These are phyloP conservation scores for Drosophila kurseongensis DNA, from an alignment of 1,140 invertebrate species.

Conservation along the genomic window DNA sequence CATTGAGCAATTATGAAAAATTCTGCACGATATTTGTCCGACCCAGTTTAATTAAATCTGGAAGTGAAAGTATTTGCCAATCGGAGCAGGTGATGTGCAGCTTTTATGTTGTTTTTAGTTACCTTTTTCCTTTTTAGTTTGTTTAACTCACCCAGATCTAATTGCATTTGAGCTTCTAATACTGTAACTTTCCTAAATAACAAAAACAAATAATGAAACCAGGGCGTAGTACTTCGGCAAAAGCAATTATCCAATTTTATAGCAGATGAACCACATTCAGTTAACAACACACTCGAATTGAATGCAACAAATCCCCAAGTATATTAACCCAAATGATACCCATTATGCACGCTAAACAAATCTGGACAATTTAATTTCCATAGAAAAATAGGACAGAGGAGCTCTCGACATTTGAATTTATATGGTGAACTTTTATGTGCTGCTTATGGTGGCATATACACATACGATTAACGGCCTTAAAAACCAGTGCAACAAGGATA, in stretches of 20 bases:
- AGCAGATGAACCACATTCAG: too few relatives aligned
- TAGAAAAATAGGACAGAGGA: constrained; percentile 11
- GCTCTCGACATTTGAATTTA: constrained; percentile 72
- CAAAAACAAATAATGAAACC: too few relatives aligned
- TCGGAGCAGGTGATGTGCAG: constrained; percentile 8
- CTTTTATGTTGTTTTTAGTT: neutral
- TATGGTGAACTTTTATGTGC: constrained; percentile 68
- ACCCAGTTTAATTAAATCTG: constrained; percentile 53
- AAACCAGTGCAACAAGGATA: constrained; percentile 62
- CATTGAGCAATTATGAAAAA: constrained; percentile 62
- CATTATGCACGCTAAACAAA: constrained; percentile 48
- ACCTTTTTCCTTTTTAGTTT: neutral
- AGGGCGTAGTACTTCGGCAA: too few relatives aligned
- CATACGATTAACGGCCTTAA: constrained; percentile 77
- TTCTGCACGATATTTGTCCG: constrained; percentile 37
- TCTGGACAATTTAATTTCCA: constrained; percentile 39
- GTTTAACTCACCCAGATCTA: neutral
- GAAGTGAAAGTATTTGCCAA: constrained; percentile 40
- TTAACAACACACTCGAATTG: neutral
- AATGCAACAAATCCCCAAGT: constrained; percentile 15
- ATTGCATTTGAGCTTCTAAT: neutral
- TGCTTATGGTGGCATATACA: constrained; percentile 54
- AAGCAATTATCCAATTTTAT: too few relatives aligned
- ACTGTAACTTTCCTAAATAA: too few relatives aligned
- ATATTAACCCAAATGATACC: constrained; percentile 40